Evolutionary conservation across 2,797 vertebrate species (phyloP).

Genomic region (Prunella strophiata): DNA sequence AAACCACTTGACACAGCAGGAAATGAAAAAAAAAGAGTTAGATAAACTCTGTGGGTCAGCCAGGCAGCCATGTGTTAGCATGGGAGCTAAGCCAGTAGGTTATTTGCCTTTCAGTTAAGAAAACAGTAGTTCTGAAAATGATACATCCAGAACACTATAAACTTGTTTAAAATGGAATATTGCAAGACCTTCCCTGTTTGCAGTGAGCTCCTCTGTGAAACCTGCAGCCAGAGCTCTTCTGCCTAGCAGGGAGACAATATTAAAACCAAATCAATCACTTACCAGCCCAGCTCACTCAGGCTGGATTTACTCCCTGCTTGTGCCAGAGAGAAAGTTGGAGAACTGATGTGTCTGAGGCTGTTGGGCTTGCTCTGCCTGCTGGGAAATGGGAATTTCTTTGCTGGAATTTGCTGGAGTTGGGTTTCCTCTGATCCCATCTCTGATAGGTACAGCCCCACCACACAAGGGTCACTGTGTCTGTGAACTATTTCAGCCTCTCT

Average conservation of each 20-base stretch:
- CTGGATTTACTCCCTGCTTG: neutral
- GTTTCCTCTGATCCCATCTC: neutral
- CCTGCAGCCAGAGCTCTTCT: neutral
- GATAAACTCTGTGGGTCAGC: constrained; percentile 12
- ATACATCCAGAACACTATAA: neutral
- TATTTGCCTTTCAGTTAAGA: constrained; percentile 45
- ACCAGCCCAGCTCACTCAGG: neutral
- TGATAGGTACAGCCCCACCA: neutral
- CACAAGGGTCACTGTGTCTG: neutral
- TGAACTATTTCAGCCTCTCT: neutral
- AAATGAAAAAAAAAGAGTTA: neutral
- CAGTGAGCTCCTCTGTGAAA: constrained; percentile 15
- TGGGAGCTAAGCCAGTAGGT: constrained; percentile 6
- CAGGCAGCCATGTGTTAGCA: neutral
- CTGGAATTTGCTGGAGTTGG: neutral
- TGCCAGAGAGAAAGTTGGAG: neutral
- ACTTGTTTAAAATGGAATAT: constrained; percentile 1
- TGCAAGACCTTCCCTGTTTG: neutral
- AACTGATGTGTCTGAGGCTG: neutral
- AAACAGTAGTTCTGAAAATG: constrained; percentile 31
- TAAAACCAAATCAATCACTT: neutral
- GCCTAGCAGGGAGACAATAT: neutral
- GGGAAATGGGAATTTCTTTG: neutral
- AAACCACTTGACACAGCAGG: neutral
- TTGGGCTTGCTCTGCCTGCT: rapidly evolving